Percentiles rank a stretch among this genome's conserved stretches.
phyloP scores from a whole-genome alignment of 2,113 vertebrate species.

The Lepus timidus region DNA sequence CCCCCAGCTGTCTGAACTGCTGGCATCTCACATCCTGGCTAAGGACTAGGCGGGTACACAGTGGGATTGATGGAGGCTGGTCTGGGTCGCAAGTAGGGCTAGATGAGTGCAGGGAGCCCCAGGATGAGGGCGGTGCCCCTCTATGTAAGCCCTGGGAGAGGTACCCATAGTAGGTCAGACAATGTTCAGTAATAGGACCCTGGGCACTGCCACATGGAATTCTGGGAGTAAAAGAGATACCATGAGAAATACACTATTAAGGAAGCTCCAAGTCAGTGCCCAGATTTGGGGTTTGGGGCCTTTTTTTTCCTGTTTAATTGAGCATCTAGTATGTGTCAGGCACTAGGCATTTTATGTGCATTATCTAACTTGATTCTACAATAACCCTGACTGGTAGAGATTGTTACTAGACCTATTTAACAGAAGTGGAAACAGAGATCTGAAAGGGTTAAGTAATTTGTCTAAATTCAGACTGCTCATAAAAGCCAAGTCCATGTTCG shows the following conservation, averaged over 20 bases:
- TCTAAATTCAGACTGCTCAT: constrained; percentile 9
- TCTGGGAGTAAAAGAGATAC: constrained; percentile 3
- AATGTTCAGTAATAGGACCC: not conserved
- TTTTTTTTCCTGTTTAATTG: constrained; percentile 27
- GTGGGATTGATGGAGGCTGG: not conserved
- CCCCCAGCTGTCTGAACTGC: not conserved
- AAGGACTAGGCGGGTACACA: not conserved
- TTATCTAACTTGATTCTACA: constrained; percentile 60
- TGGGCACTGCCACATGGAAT: not conserved
- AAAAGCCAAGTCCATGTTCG: not conserved
- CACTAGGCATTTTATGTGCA: not conserved
- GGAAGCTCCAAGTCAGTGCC: not conserved
- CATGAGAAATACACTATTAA: not conserved
- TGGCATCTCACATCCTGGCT: not conserved
- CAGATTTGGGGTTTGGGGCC: not conserved
- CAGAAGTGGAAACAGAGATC: constrained; percentile 32
- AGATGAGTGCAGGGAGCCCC: not conserved
- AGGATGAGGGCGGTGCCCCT: not conserved
- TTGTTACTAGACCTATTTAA: not conserved
- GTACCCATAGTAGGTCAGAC: not conserved
- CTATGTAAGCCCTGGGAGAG: not conserved
- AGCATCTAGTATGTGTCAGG: not conserved
- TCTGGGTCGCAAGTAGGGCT: not conserved
- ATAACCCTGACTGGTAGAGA: not conserved
- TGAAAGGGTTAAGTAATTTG: constrained; percentile 13